These are phyloP conservation scores for Rhinichthys osculus DNA, from an alignment of 2,797 vertebrate genomes.

Conservation along the genomic window DNA sequence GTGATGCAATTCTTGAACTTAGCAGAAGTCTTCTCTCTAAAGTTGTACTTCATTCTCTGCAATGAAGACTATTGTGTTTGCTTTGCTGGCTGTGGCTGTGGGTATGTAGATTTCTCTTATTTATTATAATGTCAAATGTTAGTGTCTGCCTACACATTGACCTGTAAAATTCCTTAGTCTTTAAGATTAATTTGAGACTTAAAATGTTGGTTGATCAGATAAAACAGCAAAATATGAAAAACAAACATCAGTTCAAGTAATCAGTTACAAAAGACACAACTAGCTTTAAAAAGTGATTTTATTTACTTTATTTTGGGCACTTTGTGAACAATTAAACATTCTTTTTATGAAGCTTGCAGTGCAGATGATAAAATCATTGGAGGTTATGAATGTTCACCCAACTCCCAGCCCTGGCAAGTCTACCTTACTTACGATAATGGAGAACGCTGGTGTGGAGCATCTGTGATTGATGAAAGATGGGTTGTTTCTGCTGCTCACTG, in stretches of 20 bases:
- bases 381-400: slow-evolving; percentile 67
- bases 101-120: slow-evolving; percentile 43
- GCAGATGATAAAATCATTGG: slow-evolving; percentile 77
- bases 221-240: background rate
- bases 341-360: slow-evolving; percentile 25
- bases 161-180: background rate
- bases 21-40: background rate
- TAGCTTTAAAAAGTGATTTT: background rate
- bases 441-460: slow-evolving; percentile 69
- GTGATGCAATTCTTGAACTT: background rate
- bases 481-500: slow-evolving; percentile 73
- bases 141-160: background rate
- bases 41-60: background rate
- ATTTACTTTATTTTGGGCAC: background rate
- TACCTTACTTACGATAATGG: slow-evolving; percentile 68
- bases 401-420: slow-evolving; percentile 70
- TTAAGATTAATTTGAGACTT: background rate
- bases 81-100: slow-evolving; percentile 53
- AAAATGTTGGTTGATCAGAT: background rate
- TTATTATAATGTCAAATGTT: background rate
- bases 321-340: background rate
- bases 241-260: background rate
- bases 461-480: slow-evolving; percentile 68
- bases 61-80: slow-evolving; percentile 55
- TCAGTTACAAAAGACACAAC: background rate